Percentiles rank a stretch among this genome's conserved stretches.
Evolutionary conservation across 92 coral and sea anemone genomes (phyloP).

Genomic region (Epizoanthus scotinus): DNA sequence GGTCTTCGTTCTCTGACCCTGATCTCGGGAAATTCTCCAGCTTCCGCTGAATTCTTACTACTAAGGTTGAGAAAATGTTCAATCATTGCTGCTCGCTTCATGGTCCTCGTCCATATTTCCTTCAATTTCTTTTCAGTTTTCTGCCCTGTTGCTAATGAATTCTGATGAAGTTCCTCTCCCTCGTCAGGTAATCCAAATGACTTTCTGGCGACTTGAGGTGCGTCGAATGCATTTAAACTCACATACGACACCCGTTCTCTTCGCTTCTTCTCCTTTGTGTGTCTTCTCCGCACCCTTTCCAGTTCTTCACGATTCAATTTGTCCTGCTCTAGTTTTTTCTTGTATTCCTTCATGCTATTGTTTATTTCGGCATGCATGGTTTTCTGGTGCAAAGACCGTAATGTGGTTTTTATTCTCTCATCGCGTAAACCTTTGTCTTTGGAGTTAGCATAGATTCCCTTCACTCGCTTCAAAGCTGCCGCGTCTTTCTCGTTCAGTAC

Average conservation of each 20-base stretch:
- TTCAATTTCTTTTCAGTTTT: slow-evolving; percentile 60
- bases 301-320: slow-evolving; percentile 82
- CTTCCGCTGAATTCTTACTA: slow-evolving; percentile 21
- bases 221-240: slow-evolving; percentile 75
- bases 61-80: slow-evolving; percentile 56
- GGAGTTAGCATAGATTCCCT: slow-evolving; percentile 85
- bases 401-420: slow-evolving; percentile 58
- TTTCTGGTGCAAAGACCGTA: slow-evolving; percentile 68
- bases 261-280: slow-evolving; percentile 67
- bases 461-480: slow-evolving; percentile 58
- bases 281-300: slow-evolving; percentile 75
- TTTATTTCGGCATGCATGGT: slow-evolving; percentile 78
- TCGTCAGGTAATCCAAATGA: slow-evolving; percentile 93
- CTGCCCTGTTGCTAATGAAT: slow-evolving; percentile 52
- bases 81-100: slow-evolving; percentile 68
- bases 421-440: slow-evolving; percentile 68
- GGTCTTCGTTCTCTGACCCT: slow-evolving; percentile 45
- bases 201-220: slow-evolving; percentile 84
- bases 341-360: slow-evolving; percentile 70
- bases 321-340: slow-evolving; percentile 68
- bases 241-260: slow-evolving; percentile 66
- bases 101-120: slow-evolving; percentile 73
- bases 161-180: slow-evolving; percentile 72
- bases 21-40: slow-evolving; percentile 56
- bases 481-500: slow-evolving; percentile 86